phyloP scores from a whole-genome alignment of 1,140 invertebrate genomes.

The Neodiprion lecontei region DNA sequence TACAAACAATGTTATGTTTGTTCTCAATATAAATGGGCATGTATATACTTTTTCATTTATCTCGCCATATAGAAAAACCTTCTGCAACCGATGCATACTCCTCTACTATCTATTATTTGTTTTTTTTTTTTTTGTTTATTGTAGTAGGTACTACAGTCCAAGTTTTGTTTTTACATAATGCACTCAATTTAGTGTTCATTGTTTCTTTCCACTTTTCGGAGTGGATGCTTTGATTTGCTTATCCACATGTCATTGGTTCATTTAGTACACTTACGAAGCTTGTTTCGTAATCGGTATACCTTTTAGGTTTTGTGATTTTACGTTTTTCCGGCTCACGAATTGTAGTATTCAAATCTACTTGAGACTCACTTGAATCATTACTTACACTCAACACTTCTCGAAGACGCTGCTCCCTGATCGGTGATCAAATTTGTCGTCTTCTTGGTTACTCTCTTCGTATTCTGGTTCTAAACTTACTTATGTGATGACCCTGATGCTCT shows the following conservation, averaged over 20 bases:
- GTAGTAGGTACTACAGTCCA: constrained; percentile 38
- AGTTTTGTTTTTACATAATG: constrained; percentile 43
- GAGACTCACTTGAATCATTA: no score
- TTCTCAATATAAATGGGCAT: constrained; percentile 25
- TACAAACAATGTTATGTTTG: constrained; percentile 24
- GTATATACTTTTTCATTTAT: constrained; percentile 29
- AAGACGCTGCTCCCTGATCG: no score
- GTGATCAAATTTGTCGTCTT: no score
- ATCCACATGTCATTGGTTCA: constrained; percentile 12
- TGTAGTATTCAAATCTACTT: no score
- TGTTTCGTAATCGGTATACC: no score
- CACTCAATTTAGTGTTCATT: constrained; percentile 39
- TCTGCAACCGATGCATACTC: constrained; percentile 46
- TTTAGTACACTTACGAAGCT: neutral
- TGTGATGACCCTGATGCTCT: constrained; percentile 29
- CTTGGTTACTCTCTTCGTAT: neutral
- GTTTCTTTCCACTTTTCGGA: constrained; percentile 44
- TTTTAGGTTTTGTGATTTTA: no score
- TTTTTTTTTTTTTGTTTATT: constrained; percentile 27
- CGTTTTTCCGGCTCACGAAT: no score
- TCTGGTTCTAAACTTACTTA: neutral
- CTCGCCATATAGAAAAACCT: neutral
- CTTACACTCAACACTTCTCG: no score
- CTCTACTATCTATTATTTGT: constrained; percentile 38
- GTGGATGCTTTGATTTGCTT: constrained; percentile 2